phyloP scores from a whole-genome alignment of 2,113 vertebrate genomes.

The Pionites leucogaster region DNA sequence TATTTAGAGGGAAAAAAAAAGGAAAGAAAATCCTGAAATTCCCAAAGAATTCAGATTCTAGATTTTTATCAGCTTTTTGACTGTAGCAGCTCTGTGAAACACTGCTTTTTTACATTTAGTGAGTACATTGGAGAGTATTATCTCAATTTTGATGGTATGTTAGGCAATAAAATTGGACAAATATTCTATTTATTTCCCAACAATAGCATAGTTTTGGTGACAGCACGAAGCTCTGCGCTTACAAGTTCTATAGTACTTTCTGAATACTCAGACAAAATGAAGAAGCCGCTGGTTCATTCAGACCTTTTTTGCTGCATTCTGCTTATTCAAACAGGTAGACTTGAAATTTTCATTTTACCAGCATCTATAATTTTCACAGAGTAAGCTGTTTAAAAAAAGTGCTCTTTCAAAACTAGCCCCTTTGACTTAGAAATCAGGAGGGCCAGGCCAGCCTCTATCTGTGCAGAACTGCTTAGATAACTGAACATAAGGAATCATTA shows the following conservation, averaged over 20 bases:
- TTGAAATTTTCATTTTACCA: background rate
- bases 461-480: background rate
- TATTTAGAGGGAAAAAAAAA: background rate
- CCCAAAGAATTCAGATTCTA: background rate
- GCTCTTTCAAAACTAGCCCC: accelerated
- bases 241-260: background rate
- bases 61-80: background rate
- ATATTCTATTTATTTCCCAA: background rate
- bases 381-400: background rate
- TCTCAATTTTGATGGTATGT: background rate
- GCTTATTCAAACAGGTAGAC: background rate
- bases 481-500: slow-evolving; percentile 7
- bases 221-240: background rate
- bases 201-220: background rate
- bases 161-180: background rate
- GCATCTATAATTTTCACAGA: background rate
- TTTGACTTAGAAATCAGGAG: background rate
- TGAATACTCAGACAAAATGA: background rate
- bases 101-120: background rate
- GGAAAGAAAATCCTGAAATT: background rate
- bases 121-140: background rate
- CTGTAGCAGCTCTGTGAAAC: background rate
- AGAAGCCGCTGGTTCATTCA: background rate
- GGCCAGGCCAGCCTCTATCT: background rate
- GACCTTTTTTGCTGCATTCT: background rate